Evolutionary conservation across 2,113 vertebrate genomes (phyloP).

Genomic region (Phaethon lepturus): DNA sequence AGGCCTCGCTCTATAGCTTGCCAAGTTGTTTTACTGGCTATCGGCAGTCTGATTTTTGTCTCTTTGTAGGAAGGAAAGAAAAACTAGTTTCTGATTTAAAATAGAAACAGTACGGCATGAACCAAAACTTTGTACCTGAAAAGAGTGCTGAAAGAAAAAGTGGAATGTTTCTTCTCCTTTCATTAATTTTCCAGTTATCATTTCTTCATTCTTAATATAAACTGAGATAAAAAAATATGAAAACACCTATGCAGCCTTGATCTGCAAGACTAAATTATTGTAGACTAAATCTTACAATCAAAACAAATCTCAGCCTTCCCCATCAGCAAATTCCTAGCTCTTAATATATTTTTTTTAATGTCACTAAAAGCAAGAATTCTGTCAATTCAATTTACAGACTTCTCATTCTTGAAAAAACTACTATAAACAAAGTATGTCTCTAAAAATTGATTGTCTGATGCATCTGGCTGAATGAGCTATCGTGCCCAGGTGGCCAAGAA

Average conservation of each 20-base stretch:
- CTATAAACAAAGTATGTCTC: not conserved
- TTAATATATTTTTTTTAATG: not conserved
- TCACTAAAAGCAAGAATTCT: not conserved
- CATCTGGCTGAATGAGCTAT: not conserved
- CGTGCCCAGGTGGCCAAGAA: too few relatives aligned
- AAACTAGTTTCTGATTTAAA: not conserved
- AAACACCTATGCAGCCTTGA: not conserved
- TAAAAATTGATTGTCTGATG: not conserved
- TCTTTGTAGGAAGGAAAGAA: not conserved
- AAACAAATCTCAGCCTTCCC: not conserved
- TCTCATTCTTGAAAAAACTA: not conserved
- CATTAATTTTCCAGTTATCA: not conserved
- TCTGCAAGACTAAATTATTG: not conserved
- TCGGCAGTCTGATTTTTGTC: not conserved
- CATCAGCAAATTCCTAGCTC: not conserved
- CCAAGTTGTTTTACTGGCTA: not conserved
- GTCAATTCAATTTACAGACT: not conserved
- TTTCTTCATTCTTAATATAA: not conserved
- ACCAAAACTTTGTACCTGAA: not conserved
- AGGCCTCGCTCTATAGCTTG: not conserved
- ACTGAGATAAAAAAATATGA: not conserved
- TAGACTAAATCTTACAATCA: not conserved
- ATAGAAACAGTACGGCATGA: not conserved
- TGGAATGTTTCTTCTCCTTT: not conserved
- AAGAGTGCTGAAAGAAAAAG: not conserved